These are phyloP conservation scores for Rhincodon typus DNA, from an alignment of 2,797 vertebrate genomes.

Conservation along the genomic window DNA sequence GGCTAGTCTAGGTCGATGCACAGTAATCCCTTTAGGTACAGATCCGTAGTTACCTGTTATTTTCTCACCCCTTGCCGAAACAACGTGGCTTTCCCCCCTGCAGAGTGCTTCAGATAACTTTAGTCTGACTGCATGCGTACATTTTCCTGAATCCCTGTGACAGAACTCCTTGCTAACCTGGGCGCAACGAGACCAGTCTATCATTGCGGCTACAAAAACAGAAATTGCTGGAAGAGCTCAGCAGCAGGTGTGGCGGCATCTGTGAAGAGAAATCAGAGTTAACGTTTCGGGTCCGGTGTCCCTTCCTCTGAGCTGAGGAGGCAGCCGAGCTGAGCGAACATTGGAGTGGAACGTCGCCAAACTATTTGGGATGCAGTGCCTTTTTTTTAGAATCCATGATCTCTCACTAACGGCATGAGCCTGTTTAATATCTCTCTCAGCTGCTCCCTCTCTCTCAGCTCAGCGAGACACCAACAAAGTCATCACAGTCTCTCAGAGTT, in stretches of 20 bases:
- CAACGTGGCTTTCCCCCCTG: too few species aligned
- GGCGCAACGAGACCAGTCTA: not conserved
- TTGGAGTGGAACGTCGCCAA: not conserved
- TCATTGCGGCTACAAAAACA: not conserved
- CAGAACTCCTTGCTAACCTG: not conserved
- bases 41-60: too few species aligned
- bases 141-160: not conserved
- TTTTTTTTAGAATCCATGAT: not conserved
- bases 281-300: too few species aligned
- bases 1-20: not conserved
- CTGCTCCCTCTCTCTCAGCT: not conserved
- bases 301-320: too few species aligned
- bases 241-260: too few species aligned
- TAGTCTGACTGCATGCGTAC: not conserved
- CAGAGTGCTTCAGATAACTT: not conserved
- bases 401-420: not conserved
- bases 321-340: not conserved
- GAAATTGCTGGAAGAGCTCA: too few species aligned
- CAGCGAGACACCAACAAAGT: not conserved
- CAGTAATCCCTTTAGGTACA: not conserved
- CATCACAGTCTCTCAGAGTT: not conserved
- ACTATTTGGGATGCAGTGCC: not conserved
- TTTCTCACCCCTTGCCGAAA: not conserved
- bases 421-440: conserved; percentile 13
- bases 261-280: too few species aligned